Conservation (phyloP, 2,888 invertebrate genomes). For the Heteromurus nitidus region DNA sequence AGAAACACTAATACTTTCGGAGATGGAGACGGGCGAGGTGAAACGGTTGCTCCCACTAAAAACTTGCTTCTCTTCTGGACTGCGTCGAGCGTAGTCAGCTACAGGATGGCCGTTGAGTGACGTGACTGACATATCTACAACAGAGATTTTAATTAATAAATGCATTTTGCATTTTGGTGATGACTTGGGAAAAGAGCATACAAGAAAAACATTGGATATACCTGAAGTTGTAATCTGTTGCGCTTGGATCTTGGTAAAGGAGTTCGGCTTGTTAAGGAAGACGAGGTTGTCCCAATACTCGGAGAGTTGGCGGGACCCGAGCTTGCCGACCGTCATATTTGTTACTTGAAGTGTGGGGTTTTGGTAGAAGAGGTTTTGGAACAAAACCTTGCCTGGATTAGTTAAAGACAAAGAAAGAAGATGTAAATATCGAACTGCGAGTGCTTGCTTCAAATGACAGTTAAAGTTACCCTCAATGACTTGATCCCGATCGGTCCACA, state of each 20-base stretch:
- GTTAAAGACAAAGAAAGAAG: too few species aligned
- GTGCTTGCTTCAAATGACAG: too few species aligned
- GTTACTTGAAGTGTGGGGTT: neutral
- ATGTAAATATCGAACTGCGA: too few species aligned
- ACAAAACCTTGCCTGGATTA: neutral
- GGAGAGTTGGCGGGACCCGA: neutral
- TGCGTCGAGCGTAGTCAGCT: constrained; percentile 52
- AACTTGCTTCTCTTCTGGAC: constrained; percentile 15
- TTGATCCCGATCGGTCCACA: constrained; percentile 10
- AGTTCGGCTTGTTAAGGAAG: constrained; percentile 19
- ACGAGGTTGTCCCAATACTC: constrained; percentile 24
- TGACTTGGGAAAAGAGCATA: neutral
- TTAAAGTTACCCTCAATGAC: constrained; percentile 26
- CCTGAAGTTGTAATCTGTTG: neutral
- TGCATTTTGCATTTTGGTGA: too few species aligned
- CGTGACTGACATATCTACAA: neutral
- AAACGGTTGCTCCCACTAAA: constrained; percentile 61
- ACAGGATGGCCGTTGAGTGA: constrained; percentile 61
- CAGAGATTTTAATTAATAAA: too few species aligned
- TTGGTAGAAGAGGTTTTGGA: neutral
- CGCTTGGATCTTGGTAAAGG: neutral
- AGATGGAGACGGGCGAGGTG: neutral
- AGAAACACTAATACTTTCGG: constrained; percentile 9
- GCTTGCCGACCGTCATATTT: constrained; percentile 3
- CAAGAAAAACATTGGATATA: neutral